Percentiles rank a stretch among this genome's conserved stretches.
These are phyloP conservation scores for Perodicticus potto DNA, from an alignment of 2,797 vertebrate species.

Conservation along the genomic window DNA sequence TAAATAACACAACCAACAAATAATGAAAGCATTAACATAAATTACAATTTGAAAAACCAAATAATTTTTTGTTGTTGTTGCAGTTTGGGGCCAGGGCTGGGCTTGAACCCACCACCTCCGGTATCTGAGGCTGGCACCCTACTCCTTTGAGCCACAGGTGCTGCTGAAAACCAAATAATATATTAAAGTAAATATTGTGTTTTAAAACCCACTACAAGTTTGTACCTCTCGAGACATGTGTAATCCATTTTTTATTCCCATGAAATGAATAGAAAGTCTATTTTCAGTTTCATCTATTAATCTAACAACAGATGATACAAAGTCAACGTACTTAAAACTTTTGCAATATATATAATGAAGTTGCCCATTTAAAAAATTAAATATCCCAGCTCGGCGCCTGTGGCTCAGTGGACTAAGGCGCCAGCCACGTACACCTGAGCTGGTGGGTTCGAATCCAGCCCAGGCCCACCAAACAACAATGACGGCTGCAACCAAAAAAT, in stretches of 20 bases:
- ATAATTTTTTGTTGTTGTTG: not conserved
- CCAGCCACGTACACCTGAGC: too few species aligned
- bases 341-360: constrained; percentile 44
- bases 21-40: constrained; percentile 54
- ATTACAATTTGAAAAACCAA: constrained; percentile 56
- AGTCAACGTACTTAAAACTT: constrained; percentile 51
- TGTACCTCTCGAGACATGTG: not conserved
- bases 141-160: too few species aligned
- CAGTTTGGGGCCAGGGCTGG: too few species aligned
- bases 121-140: too few species aligned
- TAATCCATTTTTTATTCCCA: constrained; percentile 50
- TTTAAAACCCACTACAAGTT: constrained; percentile 43
- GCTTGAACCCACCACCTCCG: too few species aligned
- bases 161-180: constrained; percentile 44
- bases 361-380: constrained; percentile 36
- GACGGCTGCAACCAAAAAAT: too few species aligned
- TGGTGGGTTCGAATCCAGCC: too few species aligned
- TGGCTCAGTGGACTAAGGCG: too few species aligned
- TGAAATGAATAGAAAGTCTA: constrained; percentile 54
- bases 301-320: constrained; percentile 34
- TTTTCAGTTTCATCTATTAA: constrained; percentile 18
- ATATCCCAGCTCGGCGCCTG: too few species aligned
- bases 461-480: too few species aligned
- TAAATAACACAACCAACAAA: constrained; percentile 5
- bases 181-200: constrained; percentile 51